Conservation (phyloP, 2,888 invertebrate species). For the Dasypolia templi region DNA sequence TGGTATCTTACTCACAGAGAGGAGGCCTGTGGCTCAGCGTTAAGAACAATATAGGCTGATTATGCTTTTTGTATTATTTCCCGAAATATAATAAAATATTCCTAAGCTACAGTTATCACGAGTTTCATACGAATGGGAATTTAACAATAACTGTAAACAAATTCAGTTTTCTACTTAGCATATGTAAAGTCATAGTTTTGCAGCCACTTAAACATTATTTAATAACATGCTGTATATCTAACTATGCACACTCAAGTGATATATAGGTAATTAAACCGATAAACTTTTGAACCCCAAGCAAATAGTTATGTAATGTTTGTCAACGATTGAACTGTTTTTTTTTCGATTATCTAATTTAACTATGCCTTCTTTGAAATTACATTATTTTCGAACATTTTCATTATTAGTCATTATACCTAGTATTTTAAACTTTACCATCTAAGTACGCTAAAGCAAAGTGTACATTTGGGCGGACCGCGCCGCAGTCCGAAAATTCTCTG, state of each 20-base stretch:
- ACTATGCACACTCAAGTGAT: conserved; percentile 2
- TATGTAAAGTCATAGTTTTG: not conserved
- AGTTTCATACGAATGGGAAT: not conserved
- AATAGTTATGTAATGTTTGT: conserved; percentile 28
- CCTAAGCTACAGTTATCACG: not conserved
- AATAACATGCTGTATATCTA: conserved; percentile 28
- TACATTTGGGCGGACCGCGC: not conserved
- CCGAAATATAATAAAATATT: not conserved
- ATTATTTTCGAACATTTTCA: no score
- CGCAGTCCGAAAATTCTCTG: not conserved
- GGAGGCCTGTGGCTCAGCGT: no score
- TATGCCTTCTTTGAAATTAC: no score
- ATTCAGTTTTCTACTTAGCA: not conserved
- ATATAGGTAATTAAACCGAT: conserved; percentile 38
- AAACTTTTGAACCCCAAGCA: conserved; percentile 49
- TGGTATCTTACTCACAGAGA: no score
- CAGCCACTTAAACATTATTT: not conserved
- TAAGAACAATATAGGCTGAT: no score
- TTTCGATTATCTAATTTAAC: no score
- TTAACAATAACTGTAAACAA: not conserved
- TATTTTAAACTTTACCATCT: no score
- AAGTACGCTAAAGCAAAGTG: not conserved
- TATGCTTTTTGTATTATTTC: not conserved
- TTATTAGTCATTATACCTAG: no score
- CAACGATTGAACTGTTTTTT: no score